Evolutionary conservation across 2,113 vertebrate species (phyloP), one percentile per base, ranked within the genome.

Genomic region (Isichthys henryi): DNA sequence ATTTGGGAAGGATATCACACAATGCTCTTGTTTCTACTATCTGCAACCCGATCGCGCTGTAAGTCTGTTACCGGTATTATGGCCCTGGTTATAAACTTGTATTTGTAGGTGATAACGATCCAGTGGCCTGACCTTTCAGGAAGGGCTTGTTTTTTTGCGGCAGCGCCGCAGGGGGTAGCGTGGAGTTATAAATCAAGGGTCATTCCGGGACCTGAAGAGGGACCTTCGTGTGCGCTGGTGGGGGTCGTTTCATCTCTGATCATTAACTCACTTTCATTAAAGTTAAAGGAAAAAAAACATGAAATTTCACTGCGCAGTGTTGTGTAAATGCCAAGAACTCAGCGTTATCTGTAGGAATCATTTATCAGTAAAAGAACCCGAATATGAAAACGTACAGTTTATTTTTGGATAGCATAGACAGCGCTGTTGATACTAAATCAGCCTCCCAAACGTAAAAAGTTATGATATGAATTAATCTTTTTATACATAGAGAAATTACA

Each of bases 181-280:
- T 9, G 88, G 90, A 93, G 93, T 94, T 94, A 94, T 96, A 96
- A 96, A 96, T 95, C 95, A 95, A 93, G 92, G 93, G 93, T 94
- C 93, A 95, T 90, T 93, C 92, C 92, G 89, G 92, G 92, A 92
- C 89, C 92, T 58, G 89, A 92, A 90, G 88, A 66, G 83, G 62
- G 31, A 35, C 85, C n/a, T 87, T 52, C 48, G 85, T 35, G 85
- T 56, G 48, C 89, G 87, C 49, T 62, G 89, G 74, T 85, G 90
- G 52, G 49, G 90, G 90, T 90, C 91, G 88, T 77, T 87, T 43
- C 6, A 74, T 91, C 90, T 94, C 92, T 93, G 95, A 96, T 96
- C 92, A 95, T 95, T 96, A 95, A 95, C 95, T 88, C 90, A 88
- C 52, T 88, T 88, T 86, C 86, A 21, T 70, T 49, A 70, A 23